Base-by-base conservation (phyloP, 1,140 invertebrate species). In the Lordiphosa collinella region DNA sequence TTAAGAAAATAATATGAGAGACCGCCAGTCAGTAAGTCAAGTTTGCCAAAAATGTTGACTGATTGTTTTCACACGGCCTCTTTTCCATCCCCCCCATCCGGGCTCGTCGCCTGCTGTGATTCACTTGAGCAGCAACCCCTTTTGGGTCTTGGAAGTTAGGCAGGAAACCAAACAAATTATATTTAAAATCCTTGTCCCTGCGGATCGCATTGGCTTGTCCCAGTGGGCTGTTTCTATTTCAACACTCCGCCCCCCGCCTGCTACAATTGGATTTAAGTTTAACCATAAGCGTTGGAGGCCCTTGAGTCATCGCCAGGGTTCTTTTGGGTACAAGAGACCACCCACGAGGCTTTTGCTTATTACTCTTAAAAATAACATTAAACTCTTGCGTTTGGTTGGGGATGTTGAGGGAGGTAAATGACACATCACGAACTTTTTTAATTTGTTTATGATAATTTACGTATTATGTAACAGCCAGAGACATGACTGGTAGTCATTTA, bases 361-460 rank as follows among this genome's bases (percentile, higher is more conserved):
- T 82, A 84, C 78, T 78, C 84, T 54, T 65, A 47, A 76, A 73
- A 54, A 29, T 29, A 61, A 36, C 54, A 64, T 52, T 70, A 70
- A 80, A 67, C 76, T 80, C 58, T 47, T 41, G 18, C 54, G n/a
- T 12, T 10, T 36, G 3, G 14, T n/a, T n/a, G 35, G 38, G 32
- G 16, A 18, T 50, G 48, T 44, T 68, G 55, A 63, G 67, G 25
- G 25, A 29, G 25, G 25, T 66, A 70, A 79, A 79, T 74, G 78
- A 85, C 78, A 84, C 78, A 74, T 79, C 74, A 86, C 69, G 73
- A 85, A 84, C 73, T 84, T 84, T 84, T 84, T 79, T 84, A 84
- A 84, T 84, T 84, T 85, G 73, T 84, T 84, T 84, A 84, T 85
- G 79, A 84, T 84, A 84, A 84, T 85, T 84, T 84, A 84, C 65